Conservation (phyloP, 2,113 vertebrate species). For the Hippopotamus amphibius region DNA sequence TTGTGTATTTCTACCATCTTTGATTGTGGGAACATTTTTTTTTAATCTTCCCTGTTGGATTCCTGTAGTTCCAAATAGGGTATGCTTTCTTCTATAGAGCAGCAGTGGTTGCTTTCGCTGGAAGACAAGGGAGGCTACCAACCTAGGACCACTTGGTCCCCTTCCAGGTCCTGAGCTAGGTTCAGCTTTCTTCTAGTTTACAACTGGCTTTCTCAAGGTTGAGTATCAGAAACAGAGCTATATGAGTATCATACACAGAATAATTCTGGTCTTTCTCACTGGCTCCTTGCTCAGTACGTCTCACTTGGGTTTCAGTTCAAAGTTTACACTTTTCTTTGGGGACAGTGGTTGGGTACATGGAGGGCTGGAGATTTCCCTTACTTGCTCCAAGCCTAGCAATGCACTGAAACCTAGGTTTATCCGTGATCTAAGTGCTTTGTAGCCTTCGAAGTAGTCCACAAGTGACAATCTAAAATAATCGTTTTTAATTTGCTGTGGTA, state of each 20-base stretch:
- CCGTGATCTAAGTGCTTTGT: neutral
- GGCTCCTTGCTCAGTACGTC: neutral
- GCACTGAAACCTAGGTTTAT: neutral
- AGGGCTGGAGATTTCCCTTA: neutral
- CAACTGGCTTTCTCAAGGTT: neutral
- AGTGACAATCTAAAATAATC: neutral
- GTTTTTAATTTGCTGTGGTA: neutral
- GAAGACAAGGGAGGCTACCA: neutral
- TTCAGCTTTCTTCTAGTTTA: neutral
- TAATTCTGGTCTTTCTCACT: neutral
- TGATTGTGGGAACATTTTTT: neutral
- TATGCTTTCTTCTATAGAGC: neutral
- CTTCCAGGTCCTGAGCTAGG: neutral
- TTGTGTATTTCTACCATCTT: neutral
- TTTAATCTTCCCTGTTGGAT: neutral
- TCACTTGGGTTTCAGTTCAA: neutral
- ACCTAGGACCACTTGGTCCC: neutral
- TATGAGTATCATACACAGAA: neutral
- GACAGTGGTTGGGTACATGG: neutral
- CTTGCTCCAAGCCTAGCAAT: neutral
- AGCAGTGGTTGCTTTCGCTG: neutral
- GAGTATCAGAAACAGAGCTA: neutral
- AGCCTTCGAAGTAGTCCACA: neutral
- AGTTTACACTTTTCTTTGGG: neutral
- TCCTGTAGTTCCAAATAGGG: neutral